Percentiles rank a stretch among this genome's conserved stretches.
Evolutionary conservation across 2,888 invertebrate genomes (phyloP).

Genomic region (Sphaerophoria taeniata): DNA sequence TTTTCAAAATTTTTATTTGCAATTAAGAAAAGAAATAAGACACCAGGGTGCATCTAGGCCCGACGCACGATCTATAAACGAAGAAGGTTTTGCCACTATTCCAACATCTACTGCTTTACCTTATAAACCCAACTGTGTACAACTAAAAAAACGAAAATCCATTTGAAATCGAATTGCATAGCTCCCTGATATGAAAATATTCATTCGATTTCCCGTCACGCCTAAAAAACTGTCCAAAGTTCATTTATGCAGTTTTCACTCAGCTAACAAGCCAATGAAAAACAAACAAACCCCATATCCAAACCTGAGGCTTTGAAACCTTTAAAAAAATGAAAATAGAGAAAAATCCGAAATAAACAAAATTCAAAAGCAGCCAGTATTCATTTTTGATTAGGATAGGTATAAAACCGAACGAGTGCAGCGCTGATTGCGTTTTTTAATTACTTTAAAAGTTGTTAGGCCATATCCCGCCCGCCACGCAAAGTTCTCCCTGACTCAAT

Average conservation of each 20-base stretch:
- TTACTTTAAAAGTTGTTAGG: slow-evolving; percentile 63
- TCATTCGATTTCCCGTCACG: slow-evolving; percentile 58
- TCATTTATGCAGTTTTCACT: slow-evolving; percentile 42
- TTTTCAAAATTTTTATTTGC: too few species aligned
- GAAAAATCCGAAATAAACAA: slow-evolving; percentile 15
- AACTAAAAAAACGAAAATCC: background rate
- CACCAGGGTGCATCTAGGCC: too few species aligned
- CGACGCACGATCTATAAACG: too few species aligned
- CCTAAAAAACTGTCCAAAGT: slow-evolving; percentile 49
- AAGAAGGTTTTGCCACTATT: too few species aligned
- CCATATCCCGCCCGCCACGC: too few species aligned
- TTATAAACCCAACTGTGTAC: too few species aligned
- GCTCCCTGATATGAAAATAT: slow-evolving; percentile 49
- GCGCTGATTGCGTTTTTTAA: slow-evolving; percentile 72
- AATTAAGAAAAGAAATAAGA: too few species aligned
- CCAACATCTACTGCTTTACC: too few species aligned
- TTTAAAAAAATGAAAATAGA: background rate
- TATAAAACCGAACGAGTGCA: slow-evolving; percentile 3
- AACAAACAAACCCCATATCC: background rate
- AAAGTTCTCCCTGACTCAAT: too few species aligned
- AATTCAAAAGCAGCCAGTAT: slow-evolving; percentile 41
- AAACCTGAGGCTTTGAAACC: too few species aligned
- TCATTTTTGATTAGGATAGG: slow-evolving; percentile 59
- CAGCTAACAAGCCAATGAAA: slow-evolving; percentile 12
- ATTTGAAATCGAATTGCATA: slow-evolving; percentile 34